phyloP scores from a whole-genome alignment of 1,140 invertebrate species.

The Drosophila neocordata region DNA sequence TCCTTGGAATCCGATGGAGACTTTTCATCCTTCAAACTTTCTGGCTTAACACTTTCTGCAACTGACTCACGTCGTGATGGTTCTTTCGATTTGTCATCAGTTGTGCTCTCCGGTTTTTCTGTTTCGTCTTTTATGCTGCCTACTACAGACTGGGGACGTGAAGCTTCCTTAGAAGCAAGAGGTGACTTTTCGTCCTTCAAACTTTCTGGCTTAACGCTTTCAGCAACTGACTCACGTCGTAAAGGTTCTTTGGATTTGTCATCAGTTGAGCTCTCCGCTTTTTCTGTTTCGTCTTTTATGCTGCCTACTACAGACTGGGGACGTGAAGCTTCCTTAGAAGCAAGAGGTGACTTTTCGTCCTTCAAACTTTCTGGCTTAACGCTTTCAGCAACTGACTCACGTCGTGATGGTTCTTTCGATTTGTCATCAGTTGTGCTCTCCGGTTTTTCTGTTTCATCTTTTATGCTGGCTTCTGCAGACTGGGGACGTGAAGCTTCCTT shows the following conservation, averaged over 20 bases:
- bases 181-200: constrained; percentile 25
- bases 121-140: constrained; percentile 23
- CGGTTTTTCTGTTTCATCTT: constrained; percentile 28
- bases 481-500: constrained; percentile 39
- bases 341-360: constrained; percentile 19
- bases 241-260: constrained; percentile 17
- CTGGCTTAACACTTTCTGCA: constrained; percentile 32
- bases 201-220: constrained; percentile 17
- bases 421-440: constrained; percentile 15
- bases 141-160: constrained; percentile 21
- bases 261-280: constrained; percentile 26
- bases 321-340: constrained; percentile 40
- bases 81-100: constrained; percentile 32
- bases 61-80: constrained; percentile 40
- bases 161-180: constrained; percentile 19
- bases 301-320: constrained; percentile 28
- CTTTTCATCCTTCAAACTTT: constrained; percentile 15
- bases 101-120: background rate
- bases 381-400: constrained; percentile 35
- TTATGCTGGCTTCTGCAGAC: constrained; percentile 33
- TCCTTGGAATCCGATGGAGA: constrained; percentile 1
- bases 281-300: constrained; percentile 16
- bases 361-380: constrained; percentile 24
- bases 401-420: constrained; percentile 24
- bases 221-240: constrained; percentile 14